Conservation (phyloP, 2,888 invertebrate species). For the Dicyrtoma fusca region DNA sequence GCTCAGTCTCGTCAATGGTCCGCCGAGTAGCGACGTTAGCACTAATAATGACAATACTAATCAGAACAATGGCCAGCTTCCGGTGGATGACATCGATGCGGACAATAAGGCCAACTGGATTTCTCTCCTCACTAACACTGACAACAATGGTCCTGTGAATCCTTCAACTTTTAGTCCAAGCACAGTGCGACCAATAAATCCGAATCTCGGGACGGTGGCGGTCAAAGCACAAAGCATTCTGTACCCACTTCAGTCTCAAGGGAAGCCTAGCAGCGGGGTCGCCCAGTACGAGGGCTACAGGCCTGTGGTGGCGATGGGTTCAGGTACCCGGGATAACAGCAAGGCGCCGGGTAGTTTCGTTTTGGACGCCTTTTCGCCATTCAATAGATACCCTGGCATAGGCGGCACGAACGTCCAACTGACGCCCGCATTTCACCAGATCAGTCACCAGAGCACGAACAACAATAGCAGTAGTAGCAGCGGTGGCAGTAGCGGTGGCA, state of each 20-base stretch:
- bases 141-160: too few relatives aligned
- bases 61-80: neutral
- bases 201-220: too few relatives aligned
- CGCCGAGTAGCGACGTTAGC: too few relatives aligned
- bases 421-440: too few relatives aligned
- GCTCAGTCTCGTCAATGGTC: neutral
- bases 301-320: neutral
- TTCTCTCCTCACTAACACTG: constrained; percentile 2
- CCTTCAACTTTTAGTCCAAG: too few relatives aligned
- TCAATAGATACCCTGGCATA: neutral
- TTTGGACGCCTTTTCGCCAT: neutral
- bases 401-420: neutral
- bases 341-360: neutral
- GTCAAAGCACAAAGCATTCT: too few relatives aligned
- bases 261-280: too few relatives aligned
- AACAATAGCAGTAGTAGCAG: too few relatives aligned
- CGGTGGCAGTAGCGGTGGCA: too few relatives aligned
- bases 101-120: constrained; percentile 34
- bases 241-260: neutral
- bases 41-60: too few relatives aligned
- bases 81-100: constrained; percentile 7
- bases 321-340: constrained; percentile 13
- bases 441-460: too few relatives aligned
- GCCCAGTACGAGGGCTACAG: neutral
- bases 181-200: too few relatives aligned